Evolutionary conservation across 2,113 vertebrate genomes (phyloP).

Genomic region (Xenus cinereus): DNA sequence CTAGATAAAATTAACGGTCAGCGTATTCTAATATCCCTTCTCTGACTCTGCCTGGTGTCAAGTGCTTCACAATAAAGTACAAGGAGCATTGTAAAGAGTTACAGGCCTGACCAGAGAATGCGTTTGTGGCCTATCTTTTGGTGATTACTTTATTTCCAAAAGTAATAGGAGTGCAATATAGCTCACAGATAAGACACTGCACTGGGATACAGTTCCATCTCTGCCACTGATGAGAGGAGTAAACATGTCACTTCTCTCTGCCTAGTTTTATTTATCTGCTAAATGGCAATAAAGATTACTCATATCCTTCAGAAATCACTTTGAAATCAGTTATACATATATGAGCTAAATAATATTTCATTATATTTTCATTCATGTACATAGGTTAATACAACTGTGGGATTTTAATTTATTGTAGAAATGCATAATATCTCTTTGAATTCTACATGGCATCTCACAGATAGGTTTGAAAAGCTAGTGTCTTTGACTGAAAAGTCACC

Average conservation of each 20-base stretch:
- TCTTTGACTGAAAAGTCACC: background rate
- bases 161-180: background rate
- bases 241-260: background rate
- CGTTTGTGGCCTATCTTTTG: background rate
- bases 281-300: background rate
- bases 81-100: background rate
- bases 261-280: background rate
- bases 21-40: background rate
- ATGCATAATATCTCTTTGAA: background rate
- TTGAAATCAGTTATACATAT: background rate
- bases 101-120: background rate
- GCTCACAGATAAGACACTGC: background rate
- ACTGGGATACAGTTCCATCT: background rate
- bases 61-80: background rate
- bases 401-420: background rate
- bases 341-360: background rate
- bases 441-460: background rate
- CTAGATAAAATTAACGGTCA: background rate
- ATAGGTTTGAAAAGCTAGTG: background rate
- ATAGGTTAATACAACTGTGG: background rate
- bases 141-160: background rate
- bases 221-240: background rate
- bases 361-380: background rate
- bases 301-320: background rate
- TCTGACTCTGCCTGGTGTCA: background rate